phyloP scores from a whole-genome alignment of 1,140 invertebrate species.

The Homalodisca vitripennis region DNA sequence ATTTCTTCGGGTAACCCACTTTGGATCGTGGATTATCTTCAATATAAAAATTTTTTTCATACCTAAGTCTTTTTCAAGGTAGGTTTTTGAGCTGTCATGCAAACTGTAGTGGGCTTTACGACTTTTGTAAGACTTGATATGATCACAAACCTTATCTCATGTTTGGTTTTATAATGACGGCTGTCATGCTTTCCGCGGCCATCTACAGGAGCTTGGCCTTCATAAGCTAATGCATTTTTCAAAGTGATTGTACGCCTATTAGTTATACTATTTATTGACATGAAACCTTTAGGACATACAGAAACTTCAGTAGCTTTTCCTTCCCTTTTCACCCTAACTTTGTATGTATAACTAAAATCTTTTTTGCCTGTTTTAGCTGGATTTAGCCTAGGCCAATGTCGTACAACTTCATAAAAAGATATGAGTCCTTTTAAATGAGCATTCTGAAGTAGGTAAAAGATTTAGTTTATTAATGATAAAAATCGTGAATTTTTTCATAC shows the following conservation, averaged over 20 bases:
- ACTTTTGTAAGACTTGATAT: conserved; percentile 32
- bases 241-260: conserved; percentile 4
- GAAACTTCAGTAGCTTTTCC: conserved; percentile 6
- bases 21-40: conserved; percentile 2
- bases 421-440: conserved; percentile 24
- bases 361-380: not conserved
- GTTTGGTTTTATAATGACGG: conserved; percentile 25
- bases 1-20: conserved; percentile 29
- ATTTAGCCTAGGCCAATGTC: conserved; percentile 19
- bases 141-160: conserved; percentile 22
- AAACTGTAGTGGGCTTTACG: no score
- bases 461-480: conserved; percentile 23
- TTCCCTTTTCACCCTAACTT: conserved; percentile 14
- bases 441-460: conserved; percentile 20
- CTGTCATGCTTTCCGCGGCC: conserved; percentile 30
- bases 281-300: conserved; percentile 21
- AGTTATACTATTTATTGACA: conserved; percentile 8
- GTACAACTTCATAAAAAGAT: conserved; percentile 10
- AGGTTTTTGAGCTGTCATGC: no score
- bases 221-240: conserved; percentile 6
- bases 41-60: conserved; percentile 13
- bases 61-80: conserved; percentile 30
- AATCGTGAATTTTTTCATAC: no score
- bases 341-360: conserved; percentile 13
- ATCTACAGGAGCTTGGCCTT: conserved; percentile 18